Percentiles rank a stretch among this genome's conserved stretches.
Conservation (phyloP, 2,888 invertebrate species). For the Oscheius sp. region DNA sequence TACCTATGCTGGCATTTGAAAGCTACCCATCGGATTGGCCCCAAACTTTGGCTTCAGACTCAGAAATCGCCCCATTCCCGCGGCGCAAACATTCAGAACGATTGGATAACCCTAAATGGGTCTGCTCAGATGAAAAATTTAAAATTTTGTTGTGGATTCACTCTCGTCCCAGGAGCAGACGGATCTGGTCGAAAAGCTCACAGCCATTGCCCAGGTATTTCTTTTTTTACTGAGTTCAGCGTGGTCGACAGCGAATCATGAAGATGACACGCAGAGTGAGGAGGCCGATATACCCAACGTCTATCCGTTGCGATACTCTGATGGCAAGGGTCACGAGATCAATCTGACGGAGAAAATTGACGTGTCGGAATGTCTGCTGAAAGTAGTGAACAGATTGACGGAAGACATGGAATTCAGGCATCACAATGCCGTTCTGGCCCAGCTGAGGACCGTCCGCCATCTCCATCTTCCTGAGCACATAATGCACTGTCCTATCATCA, state of each 20-base stretch:
- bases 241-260: slow-evolving; percentile 55
- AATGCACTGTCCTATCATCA: slow-evolving; percentile 83
- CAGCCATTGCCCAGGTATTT: slow-evolving; percentile 57
- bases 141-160: no score
- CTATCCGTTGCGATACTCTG: slow-evolving; percentile 55
- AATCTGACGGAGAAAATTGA: not conserved
- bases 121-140: no score
- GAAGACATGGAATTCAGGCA: slow-evolving; percentile 47
- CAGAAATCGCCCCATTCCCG: no score
- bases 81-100: no score
- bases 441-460: slow-evolving; percentile 85
- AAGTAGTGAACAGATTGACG: slow-evolving; percentile 41
- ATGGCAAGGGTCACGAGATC: slow-evolving; percentile 39
- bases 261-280: slow-evolving; percentile 57
- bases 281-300: slow-evolving; percentile 44
- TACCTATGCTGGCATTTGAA: no score
- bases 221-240: slow-evolving; percentile 37
- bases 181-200: slow-evolving; percentile 55
- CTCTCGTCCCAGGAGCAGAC: slow-evolving; percentile 50
- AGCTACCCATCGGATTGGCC: no score
- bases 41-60: no score
- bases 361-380: slow-evolving; percentile 42
- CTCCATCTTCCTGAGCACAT: slow-evolving; percentile 84
- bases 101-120: no score
- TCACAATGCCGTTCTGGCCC: slow-evolving; percentile 76